Evolutionary conservation across 2,888 invertebrate species (phyloP), one percentile per base, ranked within the genome.

Genomic region (Drosophila planitibia): DNA sequence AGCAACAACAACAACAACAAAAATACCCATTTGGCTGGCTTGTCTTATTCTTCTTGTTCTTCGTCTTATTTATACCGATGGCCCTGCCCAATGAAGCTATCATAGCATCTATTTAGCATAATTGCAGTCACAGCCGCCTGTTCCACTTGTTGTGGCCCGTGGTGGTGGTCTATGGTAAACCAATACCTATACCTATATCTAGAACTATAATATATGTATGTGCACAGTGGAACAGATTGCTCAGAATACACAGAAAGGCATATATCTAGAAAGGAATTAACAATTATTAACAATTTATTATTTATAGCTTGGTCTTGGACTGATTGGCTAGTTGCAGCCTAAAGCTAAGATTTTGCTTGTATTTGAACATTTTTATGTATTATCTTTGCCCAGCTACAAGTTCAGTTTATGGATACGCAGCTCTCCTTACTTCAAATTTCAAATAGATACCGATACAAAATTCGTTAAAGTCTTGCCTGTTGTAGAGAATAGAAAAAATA

Each of bases 21-120:
- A 62, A 66, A 79, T 69, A 70, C 57, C 76, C 74, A 80, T 80
- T 81, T 79, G 72, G 57, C 70, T 81, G 71, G 59, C 73, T 68
- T 88, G 75, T 76, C 74, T 74, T 74, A 74, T 81, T 82, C 82
- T 86, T 83, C 80, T 76, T 76, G 74, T 81, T 82, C 82, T 76
- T 72, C 74, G 74, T 81, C 84, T 85, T 83, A 82, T 89, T 88
- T 85, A 83, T 89, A 73, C 72, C 77, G 65, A 78, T 75, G 70
- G 81, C 69, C 70, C 78, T 69, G 72, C 70, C 76, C 87, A 85
- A 87, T 83, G 85, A 73, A 80, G 83, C 77, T 83, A 87, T 84
- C 83, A 76, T 72, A 82, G 82, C 74, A 83, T 82, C 87, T 89
- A 83, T 81, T 89, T 87, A 87, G 85, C 89, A 87, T 87, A 87